Evolutionary conservation across 2,113 vertebrate species (phyloP).

Genomic region (Corythaeola cristata): DNA sequence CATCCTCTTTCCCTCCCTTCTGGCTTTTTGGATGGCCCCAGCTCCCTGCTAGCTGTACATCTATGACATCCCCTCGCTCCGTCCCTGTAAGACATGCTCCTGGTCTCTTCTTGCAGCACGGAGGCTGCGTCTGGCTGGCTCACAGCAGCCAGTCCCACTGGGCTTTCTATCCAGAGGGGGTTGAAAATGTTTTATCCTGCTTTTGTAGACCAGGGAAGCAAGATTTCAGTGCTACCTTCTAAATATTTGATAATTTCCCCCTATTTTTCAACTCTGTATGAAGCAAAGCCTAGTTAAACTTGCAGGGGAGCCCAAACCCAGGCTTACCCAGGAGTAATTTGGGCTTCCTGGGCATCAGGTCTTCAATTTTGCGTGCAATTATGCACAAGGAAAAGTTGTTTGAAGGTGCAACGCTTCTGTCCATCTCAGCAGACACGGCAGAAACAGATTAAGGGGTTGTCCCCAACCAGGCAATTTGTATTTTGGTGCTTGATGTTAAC

Average conservation of each 20-base stretch:
- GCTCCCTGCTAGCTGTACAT: not conserved
- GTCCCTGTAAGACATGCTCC: fast-evolving
- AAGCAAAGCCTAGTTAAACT: not conserved
- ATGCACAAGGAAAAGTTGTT: not conserved
- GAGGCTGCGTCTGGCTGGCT: not conserved
- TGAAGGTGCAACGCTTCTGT: not conserved
- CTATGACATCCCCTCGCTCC: not conserved
- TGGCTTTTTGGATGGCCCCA: not conserved
- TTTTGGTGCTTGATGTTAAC: fast-evolving
- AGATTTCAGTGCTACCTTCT: not conserved
- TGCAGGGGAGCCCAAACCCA: not conserved
- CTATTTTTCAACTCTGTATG: not conserved
- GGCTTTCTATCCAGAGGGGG: not conserved
- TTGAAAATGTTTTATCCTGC: not conserved
- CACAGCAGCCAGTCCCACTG: not conserved
- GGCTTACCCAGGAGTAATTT: not conserved
- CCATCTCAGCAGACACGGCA: not conserved
- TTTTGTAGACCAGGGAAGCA: not conserved
- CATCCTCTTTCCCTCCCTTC: not conserved
- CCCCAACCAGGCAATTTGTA: not conserved
- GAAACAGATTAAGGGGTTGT: not conserved
- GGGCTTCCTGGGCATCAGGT: not conserved
- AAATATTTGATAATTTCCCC: not conserved
- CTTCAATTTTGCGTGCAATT: not conserved
- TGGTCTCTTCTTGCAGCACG: not conserved